These are phyloP conservation scores for Leptopilina myrica DNA, from an alignment of 2,888 invertebrate species.

Conservation along the genomic window DNA sequence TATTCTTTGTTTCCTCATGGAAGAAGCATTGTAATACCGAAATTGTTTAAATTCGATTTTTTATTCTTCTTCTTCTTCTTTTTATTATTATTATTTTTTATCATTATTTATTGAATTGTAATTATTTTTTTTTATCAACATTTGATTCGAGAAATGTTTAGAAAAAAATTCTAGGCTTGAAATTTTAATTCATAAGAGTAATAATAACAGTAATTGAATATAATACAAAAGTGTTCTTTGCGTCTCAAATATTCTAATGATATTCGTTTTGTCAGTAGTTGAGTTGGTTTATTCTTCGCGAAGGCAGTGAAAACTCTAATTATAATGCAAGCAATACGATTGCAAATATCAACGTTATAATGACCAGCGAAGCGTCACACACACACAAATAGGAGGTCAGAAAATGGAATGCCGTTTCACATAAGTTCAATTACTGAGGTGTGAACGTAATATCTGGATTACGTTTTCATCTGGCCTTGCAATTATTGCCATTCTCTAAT, in stretches of 20 bases:
- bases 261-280: neutral
- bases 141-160: no score
- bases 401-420: slow-evolving; percentile 18
- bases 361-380: neutral
- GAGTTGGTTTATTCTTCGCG: neutral
- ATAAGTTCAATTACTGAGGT: slow-evolving; percentile 13
- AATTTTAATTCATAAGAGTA: neutral
- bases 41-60: no score
- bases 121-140: no score
- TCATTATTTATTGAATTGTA: no score
- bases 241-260: neutral
- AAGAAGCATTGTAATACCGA: no score
- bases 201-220: neutral
- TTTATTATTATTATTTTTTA: no score
- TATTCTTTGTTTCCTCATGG: no score
- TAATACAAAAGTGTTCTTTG: neutral
- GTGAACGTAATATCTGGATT: slow-evolving; percentile 32
- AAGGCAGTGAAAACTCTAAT: slow-evolving; percentile 31
- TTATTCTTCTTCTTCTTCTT: no score
- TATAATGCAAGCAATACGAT: slow-evolving; percentile 1
- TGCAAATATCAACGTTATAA: neutral
- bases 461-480: slow-evolving; percentile 26
- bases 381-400: slow-evolving; percentile 20
- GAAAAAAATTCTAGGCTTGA: slow-evolving; percentile 4
- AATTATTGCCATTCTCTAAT: slow-evolving; percentile 5